These are phyloP conservation scores for Hoplias malabaricus DNA, from an alignment of 2,113 vertebrate genomes.

Conservation along the genomic window DNA sequence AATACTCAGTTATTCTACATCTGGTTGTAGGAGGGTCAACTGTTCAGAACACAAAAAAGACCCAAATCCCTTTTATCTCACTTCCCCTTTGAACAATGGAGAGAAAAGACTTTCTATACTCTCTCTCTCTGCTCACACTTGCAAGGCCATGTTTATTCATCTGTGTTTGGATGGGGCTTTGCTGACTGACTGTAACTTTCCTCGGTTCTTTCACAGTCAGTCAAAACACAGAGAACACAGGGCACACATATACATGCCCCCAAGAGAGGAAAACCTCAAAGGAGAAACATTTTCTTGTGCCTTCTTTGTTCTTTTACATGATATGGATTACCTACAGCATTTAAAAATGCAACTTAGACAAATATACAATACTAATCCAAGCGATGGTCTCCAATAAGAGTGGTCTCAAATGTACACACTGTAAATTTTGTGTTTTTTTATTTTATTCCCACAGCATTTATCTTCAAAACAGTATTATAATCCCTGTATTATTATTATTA, in stretches of 20 bases:
- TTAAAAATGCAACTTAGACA: not conserved
- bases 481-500: not conserved
- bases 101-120: slow-evolving; percentile 52
- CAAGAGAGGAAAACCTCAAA: not conserved
- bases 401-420: not conserved
- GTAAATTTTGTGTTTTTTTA: slow-evolving; percentile 12
- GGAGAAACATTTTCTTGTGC: not conserved
- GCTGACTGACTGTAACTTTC: slow-evolving; percentile 33
- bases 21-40: not conserved
- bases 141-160: slow-evolving; percentile 52
- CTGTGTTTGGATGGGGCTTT: slow-evolving; percentile 31
- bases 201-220: slow-evolving; percentile 21
- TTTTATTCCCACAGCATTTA: too few species aligned
- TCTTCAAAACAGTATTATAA: not conserved
- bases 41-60: slow-evolving; percentile 1
- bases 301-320: not conserved
- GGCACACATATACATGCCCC: not conserved
- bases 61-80: slow-evolving; percentile 11
- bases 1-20: not conserved
- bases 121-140: slow-evolving; percentile 54
- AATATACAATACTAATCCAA: too few species aligned
- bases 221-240: slow-evolving; percentile 41
- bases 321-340: not conserved
- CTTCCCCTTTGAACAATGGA: slow-evolving; percentile 57
- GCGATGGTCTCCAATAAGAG: too few species aligned